Base-by-base conservation (phyloP, 1,140 invertebrate species). In the Drosophila persimilis region DNA sequence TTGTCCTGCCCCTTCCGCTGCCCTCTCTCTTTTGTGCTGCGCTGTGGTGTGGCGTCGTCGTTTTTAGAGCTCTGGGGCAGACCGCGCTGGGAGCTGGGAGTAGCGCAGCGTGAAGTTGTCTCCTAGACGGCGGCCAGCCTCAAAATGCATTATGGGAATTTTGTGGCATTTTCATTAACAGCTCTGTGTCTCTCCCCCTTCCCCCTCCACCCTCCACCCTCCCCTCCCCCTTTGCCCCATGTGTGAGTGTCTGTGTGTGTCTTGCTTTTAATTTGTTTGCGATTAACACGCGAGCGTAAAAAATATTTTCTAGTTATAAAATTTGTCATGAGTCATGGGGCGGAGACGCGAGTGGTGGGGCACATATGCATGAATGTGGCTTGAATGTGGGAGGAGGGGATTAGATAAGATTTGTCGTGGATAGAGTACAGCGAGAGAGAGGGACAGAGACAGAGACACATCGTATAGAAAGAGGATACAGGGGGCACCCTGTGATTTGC, bases 161-260 rank as follows among this genome's bases (percentile, higher is more conserved):
- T 88, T 88, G 83, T 88, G 83, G 83, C 83, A 88, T 88, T 88
- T 89, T 89, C 85, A 88, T 88, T 88, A 88, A 89, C 83, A 88
- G 83, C 66, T 79, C 11, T 39, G 35, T 39, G 35, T 39, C 8
- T 3, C 35, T 5, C 35, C 11, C 35, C 11, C 3, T 0, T 2
- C 3, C 35, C 11, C 35, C 11, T 11, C 11, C 35, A 15, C 9
- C 9, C 8, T 31, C 20, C 26, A 15, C 9, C 9, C 8, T 31
- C 20, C 26, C 51, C 9, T 52, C 26, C 5, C 3, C 24, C 24
- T 11, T 29, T 46, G 50, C 46, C 65, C 55, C 55, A 26, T 55
- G 47, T 62, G 8, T 59, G 24, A 8, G 17, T 50, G 44, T 64
- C 24, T 26, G 43, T 58, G 55, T 67, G 41, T 70, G 47, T 63